Conservation (phyloP, 2,113 vertebrate species). For the Oenanthe melanoleuca region DNA sequence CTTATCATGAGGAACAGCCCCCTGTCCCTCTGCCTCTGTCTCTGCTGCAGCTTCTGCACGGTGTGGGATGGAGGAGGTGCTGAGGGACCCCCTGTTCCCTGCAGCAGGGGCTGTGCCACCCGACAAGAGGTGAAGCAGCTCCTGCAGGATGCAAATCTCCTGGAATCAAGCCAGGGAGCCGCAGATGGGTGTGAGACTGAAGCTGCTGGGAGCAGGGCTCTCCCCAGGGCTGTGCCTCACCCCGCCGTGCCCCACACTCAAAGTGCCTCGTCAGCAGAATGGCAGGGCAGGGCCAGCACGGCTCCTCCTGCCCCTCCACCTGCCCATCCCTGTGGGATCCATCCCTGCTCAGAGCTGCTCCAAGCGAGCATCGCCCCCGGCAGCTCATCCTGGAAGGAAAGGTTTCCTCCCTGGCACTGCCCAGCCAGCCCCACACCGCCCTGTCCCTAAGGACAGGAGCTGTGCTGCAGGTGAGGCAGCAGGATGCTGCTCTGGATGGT, state of each 20-base stretch:
- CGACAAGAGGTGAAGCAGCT: neutral
- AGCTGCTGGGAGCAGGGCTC: neutral
- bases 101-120: neutral
- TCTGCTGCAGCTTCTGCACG: neutral
- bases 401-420: neutral
- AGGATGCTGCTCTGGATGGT: neutral
- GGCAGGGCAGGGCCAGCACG: neutral
- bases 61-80: neutral
- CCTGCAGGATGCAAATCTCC: conserved; percentile 16
- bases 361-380: rapidly evolving
- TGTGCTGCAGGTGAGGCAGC: neutral
- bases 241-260: neutral
- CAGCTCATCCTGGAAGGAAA: neutral
- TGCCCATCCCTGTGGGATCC: neutral
- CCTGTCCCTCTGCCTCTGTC: neutral
- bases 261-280: neutral
- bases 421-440: rapidly evolving
- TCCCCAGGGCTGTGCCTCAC: neutral
- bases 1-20: conserved; percentile 28
- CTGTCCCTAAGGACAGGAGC: neutral
- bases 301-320: conserved; percentile 8
- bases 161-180: neutral
- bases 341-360: neutral
- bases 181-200: neutral
- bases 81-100: rapidly evolving